These are phyloP conservation scores for Gobionotothen gibberifrons DNA, from an alignment of 2,797 vertebrate species.

Conservation along the genomic window DNA sequence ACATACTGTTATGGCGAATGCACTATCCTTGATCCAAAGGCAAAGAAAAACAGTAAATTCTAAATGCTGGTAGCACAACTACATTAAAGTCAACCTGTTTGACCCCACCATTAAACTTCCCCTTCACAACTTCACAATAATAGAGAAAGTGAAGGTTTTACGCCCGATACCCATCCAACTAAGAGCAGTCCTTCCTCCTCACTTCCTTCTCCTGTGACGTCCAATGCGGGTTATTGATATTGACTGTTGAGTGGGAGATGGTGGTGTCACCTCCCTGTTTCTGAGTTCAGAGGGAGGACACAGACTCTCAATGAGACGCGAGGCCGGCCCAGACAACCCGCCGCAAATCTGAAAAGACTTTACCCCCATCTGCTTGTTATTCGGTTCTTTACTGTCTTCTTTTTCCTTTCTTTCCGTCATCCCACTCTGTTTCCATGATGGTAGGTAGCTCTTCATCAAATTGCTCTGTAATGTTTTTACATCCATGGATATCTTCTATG, in stretches of 20 bases:
- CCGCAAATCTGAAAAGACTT: conserved; percentile 17
- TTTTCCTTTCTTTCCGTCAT: conserved; percentile 18
- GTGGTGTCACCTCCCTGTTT: conserved; percentile 60
- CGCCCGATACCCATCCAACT: conserved; percentile 17
- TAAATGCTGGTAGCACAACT: no score
- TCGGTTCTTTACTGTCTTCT: conserved; percentile 14
- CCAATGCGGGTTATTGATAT: conserved; percentile 52
- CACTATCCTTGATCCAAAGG: no score
- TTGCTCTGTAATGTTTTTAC: background rate
- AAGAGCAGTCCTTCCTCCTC: conserved; percentile 26
- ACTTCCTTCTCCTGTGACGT: conserved; percentile 38
- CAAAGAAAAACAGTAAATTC: no score
- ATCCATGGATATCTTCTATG: conserved; percentile 34
- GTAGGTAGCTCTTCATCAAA: conserved; percentile 3
- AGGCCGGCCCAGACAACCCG: conserved; percentile 22
- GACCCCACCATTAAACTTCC: conserved; percentile 15
- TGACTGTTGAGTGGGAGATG: conserved; percentile 54
- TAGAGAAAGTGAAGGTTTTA: conserved; percentile 26
- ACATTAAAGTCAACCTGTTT: conserved; percentile 17
- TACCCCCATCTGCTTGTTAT: background rate
- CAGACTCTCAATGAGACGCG: conserved; percentile 41
- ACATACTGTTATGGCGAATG: no score
- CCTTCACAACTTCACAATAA: conserved; percentile 16
- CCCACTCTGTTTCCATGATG: conserved; percentile 4
- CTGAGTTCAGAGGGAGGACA: conserved; percentile 73